Evolutionary conservation across 2,113 vertebrate genomes (phyloP), one percentile per base, ranked within the genome.

Genomic region (Saimiri boliviensis): DNA sequence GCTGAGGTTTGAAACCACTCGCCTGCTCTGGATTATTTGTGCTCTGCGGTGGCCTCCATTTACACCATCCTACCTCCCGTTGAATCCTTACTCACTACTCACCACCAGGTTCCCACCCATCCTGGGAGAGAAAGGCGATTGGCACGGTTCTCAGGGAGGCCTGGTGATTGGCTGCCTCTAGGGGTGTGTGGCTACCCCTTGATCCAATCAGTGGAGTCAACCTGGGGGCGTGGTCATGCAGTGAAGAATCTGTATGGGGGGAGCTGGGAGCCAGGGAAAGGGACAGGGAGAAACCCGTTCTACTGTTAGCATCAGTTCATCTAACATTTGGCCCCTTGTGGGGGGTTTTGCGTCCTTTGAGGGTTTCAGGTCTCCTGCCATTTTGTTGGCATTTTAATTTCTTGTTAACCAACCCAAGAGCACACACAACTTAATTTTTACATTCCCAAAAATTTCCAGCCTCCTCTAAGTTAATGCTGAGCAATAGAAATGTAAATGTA

Each of bases 121-220:
- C 49, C 91, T 20, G 20, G 42, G 45, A 71, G 37, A 82, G 63
- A 42, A 47, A 42, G 1, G 1, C 32, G 87, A 80, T 87, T 74
- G 74, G 40, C 32, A 92, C 37, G 60, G 68, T n/a, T 89, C 13
- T 89, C 37, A 40, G 19, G 35, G 54, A 6, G n/a, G 27, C 80
- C 58, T 86, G 32, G 10, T 49, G 91, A 90, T 79, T 96, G 95
- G 94, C 81, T 94, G 14, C 54, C 35, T 91, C 2, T n/a, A 14
- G 56, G n/a, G 60, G 63, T 30, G 40, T 0, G 4, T 88, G 95
- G 20, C 45, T 73, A 16, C 70, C 45, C 16, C 45, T 58, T 86
- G 52, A 30, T 73, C 86, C 81, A 94, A 8, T 94, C 86, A 87
- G 76, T 19, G 13, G 58, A 87, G 23, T 23, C 47, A 79, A 16